Percentiles rank a stretch among this genome's conserved stretches.
Evolutionary conservation across 2,888 invertebrate species (phyloP).

Genomic region (Clistopyga incitator): DNA sequence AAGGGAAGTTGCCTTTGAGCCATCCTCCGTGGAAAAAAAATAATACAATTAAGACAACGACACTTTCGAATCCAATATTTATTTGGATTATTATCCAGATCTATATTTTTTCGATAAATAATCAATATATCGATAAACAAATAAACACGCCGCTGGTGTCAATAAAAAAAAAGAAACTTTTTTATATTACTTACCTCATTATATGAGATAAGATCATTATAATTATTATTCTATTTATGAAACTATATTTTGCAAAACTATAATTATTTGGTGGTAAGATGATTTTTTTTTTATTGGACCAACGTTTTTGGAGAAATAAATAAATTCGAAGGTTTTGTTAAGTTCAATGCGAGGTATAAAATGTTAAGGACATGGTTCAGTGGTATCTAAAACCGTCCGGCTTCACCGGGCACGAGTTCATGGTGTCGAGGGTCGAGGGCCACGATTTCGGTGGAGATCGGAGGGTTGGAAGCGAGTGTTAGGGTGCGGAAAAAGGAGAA

Average conservation of each 20-base stretch:
- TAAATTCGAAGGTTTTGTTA: neutral
- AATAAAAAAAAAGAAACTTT: too few relatives aligned
- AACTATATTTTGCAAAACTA: neutral
- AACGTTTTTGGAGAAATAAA: neutral
- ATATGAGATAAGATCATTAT: neutral
- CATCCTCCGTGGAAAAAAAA: neutral
- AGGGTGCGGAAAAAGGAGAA: slow-evolving; percentile 50
- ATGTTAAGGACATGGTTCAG: neutral
- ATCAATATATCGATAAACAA: too few relatives aligned
- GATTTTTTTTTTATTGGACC: neutral
- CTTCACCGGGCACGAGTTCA: neutral
- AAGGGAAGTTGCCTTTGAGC: slow-evolving; percentile 16
- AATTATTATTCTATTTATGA: neutral
- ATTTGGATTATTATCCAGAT: neutral
- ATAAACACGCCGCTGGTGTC: too few relatives aligned
- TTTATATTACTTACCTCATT: too few relatives aligned
- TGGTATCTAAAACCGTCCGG: neutral
- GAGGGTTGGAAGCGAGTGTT: slow-evolving; percentile 19
- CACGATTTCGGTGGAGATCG: slow-evolving; percentile 22
- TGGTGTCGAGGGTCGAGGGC: slow-evolving; percentile 28
- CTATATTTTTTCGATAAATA: neutral
- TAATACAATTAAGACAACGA: too few relatives aligned
- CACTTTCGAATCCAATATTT: too few relatives aligned
- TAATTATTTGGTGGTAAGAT: neutral
- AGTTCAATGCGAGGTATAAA: neutral